phyloP scores from a whole-genome alignment of 1,140 invertebrate genomes.

The Amyelois transitella region DNA sequence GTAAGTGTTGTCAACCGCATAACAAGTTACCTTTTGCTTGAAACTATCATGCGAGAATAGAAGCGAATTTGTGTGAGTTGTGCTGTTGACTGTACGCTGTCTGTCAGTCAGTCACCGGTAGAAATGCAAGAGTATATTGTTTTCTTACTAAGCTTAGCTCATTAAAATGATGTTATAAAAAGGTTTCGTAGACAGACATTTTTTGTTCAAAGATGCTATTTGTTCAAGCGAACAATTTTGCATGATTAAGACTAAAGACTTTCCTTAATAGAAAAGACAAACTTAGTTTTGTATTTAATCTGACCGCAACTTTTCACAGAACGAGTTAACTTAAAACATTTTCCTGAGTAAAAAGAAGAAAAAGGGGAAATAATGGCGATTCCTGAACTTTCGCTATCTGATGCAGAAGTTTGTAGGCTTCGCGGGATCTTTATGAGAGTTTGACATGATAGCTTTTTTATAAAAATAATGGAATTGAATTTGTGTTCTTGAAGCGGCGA shows the following conservation, averaged over 20 bases:
- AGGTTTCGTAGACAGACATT: no score
- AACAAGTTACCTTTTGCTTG: no score
- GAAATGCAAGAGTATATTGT: no score
- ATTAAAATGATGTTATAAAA: no score
- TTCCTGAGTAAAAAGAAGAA: slow-evolving; percentile 1
- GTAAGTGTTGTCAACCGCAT: no score
- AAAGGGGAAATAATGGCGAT: background rate
- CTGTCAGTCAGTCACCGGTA: no score
- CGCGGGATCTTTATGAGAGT: background rate
- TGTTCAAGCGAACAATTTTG: background rate
- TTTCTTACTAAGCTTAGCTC: no score
- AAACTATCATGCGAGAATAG: no score
- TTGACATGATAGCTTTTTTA: background rate
- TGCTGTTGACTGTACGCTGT: no score
- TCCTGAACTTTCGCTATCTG: background rate
- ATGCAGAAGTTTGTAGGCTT: background rate
- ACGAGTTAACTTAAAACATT: slow-evolving; percentile 5
- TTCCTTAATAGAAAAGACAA: background rate
- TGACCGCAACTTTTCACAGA: background rate
- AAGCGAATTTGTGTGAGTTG: no score
- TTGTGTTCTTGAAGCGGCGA: no score
- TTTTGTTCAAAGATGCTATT: no score
- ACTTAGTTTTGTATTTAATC: slow-evolving; percentile 1
- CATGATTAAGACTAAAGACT: background rate
- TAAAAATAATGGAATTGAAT: background rate